These are phyloP conservation scores for Aleiodes testaceus DNA, from an alignment of 2,888 invertebrate species.

Conservation along the genomic window DNA sequence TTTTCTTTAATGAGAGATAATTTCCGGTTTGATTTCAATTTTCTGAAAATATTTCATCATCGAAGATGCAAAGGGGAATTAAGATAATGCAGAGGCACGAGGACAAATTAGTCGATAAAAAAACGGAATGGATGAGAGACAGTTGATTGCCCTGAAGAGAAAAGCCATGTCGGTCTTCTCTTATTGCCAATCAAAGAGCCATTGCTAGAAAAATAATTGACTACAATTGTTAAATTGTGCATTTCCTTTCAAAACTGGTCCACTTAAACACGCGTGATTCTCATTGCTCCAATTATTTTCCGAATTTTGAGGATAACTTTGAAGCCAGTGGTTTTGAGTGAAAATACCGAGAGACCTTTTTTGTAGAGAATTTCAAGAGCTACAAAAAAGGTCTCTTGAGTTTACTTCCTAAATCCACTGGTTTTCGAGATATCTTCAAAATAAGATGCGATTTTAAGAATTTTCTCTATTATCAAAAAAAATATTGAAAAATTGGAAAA, in stretches of 20 bases:
- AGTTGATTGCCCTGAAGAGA: constrained; percentile 23
- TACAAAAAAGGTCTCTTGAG: no score
- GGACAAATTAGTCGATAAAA: constrained; percentile 21
- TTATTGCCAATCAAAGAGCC: constrained; percentile 59
- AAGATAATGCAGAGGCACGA: constrained; percentile 19
- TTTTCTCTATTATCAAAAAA: no score
- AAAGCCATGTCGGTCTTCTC: constrained; percentile 47
- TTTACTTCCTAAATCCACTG: no score
- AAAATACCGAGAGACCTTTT: no score
- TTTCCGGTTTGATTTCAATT: no score
- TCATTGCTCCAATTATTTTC: no score
- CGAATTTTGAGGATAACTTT: no score
- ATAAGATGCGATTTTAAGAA: neutral
- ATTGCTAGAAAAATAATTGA: constrained; percentile 67
- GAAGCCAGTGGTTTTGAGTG: no score
- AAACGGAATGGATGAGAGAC: constrained; percentile 4
- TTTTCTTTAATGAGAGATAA: no score
- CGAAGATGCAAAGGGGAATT: neutral
- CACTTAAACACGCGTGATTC: constrained; percentile 22
- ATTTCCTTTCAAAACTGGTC: constrained; percentile 64
- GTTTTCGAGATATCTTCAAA: no score
- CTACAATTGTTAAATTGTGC: constrained; percentile 69
- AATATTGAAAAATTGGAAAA: constrained; percentile 37
- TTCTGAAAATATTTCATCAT: no score
- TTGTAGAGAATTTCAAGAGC: no score